A percentile compares a stretch with the other conserved stretches of the same genome.
phyloP scores from a whole-genome alignment of 2,888 invertebrate genomes.

The Hemicrepidius hirtus region DNA sequence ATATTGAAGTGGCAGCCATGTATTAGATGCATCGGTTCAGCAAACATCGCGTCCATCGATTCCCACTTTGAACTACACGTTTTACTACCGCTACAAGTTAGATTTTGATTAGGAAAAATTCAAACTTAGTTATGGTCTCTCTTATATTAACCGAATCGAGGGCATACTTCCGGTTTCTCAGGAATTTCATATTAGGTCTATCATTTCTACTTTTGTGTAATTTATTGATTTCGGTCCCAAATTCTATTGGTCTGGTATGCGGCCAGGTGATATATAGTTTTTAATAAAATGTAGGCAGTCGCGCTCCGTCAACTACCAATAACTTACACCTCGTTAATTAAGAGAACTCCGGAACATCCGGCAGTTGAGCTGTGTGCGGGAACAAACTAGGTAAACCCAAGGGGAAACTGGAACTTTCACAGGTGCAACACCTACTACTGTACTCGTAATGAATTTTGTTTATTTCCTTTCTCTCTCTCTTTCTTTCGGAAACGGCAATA shows the following conservation, averaged over 20 bases:
- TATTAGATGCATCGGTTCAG: constrained; percentile 38
- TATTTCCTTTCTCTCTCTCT: constrained; percentile 7
- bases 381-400: constrained; percentile 6
- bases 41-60: constrained; percentile 37
- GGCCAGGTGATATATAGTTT: constrained; percentile 54
- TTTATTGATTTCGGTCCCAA: constrained; percentile 48
- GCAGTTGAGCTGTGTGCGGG: constrained; percentile 20
- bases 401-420: not conserved
- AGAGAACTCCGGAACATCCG: constrained; percentile 39
- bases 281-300: constrained; percentile 56
- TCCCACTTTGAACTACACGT: constrained; percentile 31
- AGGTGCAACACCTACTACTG: constrained; percentile 6
- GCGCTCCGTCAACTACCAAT: constrained; percentile 43
- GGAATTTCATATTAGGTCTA: constrained; percentile 38
- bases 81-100: constrained; percentile 12
- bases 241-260: constrained; percentile 38
- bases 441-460: not conserved
- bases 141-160: not conserved
- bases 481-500: not conserved
- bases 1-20: constrained; percentile 45
- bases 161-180: constrained; percentile 1
- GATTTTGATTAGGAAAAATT: not conserved
- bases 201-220: constrained; percentile 25
- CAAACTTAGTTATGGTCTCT: not conserved
- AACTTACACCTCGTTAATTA: constrained; percentile 49